Evolutionary conservation across 2,888 invertebrate species (phyloP).

Genomic region (Agapostemon virescens): DNA sequence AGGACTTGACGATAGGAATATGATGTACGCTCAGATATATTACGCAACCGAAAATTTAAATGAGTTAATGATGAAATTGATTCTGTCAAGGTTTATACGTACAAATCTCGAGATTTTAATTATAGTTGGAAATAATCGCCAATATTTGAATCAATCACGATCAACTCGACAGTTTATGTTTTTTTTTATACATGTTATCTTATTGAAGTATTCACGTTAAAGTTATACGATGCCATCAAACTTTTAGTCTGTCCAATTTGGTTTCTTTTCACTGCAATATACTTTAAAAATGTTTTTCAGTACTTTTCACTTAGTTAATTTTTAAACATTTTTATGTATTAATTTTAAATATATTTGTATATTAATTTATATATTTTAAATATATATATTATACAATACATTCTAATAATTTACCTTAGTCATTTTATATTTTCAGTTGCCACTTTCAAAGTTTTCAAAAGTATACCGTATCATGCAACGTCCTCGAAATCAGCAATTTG

Average conservation of each 20-base stretch:
- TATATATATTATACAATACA: too few relatives aligned
- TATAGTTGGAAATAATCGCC: not conserved
- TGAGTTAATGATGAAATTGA: not conserved
- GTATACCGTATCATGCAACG: too few relatives aligned
- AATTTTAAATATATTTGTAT: too few relatives aligned
- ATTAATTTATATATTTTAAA: too few relatives aligned
- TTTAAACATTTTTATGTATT: too few relatives aligned
- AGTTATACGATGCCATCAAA: not conserved
- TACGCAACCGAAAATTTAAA: constrained; percentile 39
- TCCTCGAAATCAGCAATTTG: too few relatives aligned
- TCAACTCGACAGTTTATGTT: not conserved
- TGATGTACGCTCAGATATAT: constrained; percentile 27
- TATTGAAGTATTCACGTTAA: not conserved
- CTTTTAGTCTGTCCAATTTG: not conserved
- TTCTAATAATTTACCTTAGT: too few relatives aligned
- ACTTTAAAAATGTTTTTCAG: too few relatives aligned
- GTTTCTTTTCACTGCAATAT: constrained; percentile 4
- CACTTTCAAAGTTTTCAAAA: too few relatives aligned
- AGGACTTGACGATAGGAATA: constrained; percentile 30
- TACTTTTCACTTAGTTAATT: too few relatives aligned
- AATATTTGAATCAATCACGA: not conserved
- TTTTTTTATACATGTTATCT: not conserved
- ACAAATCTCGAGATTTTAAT: not conserved
- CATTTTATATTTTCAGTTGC: too few relatives aligned
- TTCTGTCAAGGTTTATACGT: not conserved